Evolutionary conservation across 2,888 invertebrate species (phyloP).

Genomic region (Leptinotarsa juncta): DNA sequence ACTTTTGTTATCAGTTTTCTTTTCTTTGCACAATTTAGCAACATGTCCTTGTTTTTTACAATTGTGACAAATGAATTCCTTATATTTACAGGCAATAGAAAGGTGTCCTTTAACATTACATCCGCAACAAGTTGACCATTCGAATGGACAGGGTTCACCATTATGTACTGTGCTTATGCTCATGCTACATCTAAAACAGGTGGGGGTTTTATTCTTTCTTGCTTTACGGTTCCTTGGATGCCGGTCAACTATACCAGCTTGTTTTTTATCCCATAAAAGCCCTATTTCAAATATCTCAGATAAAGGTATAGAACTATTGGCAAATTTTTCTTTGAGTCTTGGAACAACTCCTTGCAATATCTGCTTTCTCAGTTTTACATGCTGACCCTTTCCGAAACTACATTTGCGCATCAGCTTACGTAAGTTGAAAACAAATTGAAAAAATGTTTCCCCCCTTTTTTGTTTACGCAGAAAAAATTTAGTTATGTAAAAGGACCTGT

Average conservation of each 20-base stretch:
- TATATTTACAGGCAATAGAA: conserved; percentile 39
- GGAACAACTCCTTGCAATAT: conserved; percentile 20
- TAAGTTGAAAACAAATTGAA: conserved; percentile 31
- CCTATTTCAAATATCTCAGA: conserved; percentile 33
- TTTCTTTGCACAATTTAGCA: conserved; percentile 31
- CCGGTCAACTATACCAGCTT: neutral
- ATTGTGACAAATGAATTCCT: conserved; percentile 33
- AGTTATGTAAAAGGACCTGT: conserved; percentile 21
- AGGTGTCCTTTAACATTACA: conserved; percentile 39
- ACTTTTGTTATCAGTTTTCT: neutral
- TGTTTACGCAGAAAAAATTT: conserved; percentile 37
- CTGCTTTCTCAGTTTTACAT: conserved; percentile 27
- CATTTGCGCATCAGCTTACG: conserved; percentile 37
- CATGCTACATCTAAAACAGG: conserved; percentile 36
- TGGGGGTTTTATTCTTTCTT: conserved; percentile 30
- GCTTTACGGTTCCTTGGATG: conserved; percentile 30
- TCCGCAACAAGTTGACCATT: conserved; percentile 34
- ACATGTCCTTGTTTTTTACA: conserved; percentile 37
- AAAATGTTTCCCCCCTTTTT: conserved; percentile 27
- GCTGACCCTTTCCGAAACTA: conserved; percentile 24
- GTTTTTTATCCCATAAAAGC: conserved; percentile 30
- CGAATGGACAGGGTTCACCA: conserved; percentile 33
- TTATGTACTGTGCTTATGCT: conserved; percentile 23
- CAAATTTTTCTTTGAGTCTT: conserved; percentile 26
- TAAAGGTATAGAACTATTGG: conserved; percentile 26